Conservation (phyloP, 2,888 invertebrate genomes). For the Notodonta ziczac region DNA sequence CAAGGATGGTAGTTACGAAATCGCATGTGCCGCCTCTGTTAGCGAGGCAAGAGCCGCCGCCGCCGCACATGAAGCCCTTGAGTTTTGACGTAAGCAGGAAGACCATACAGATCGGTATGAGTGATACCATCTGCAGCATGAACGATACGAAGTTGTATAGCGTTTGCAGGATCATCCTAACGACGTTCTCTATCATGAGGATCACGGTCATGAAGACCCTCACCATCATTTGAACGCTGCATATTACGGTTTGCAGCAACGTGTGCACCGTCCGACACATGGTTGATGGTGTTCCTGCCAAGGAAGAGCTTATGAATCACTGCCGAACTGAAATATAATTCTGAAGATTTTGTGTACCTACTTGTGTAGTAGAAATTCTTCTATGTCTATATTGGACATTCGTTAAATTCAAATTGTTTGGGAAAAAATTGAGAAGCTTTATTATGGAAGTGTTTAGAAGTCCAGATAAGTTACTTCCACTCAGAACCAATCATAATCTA, state of each 20-base stretch:
- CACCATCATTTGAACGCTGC: slow-evolving; percentile 69
- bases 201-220: slow-evolving; percentile 72
- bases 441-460: too few species aligned
- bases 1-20: slow-evolving; percentile 64
- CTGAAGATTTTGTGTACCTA: too few species aligned
- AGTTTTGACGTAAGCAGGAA: slow-evolving; percentile 64
- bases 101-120: slow-evolving; percentile 69
- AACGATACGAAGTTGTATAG: slow-evolving; percentile 73
- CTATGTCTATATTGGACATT: too few species aligned
- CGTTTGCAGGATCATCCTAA: slow-evolving; percentile 70
- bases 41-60: slow-evolving; percentile 65
- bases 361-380: too few species aligned
- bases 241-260: slow-evolving; percentile 59
- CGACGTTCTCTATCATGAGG: slow-evolving; percentile 71
- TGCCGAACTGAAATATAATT: too few species aligned
- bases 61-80: slow-evolving; percentile 70
- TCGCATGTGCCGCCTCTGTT: slow-evolving; percentile 67
- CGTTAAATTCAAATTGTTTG: too few species aligned
- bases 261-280: slow-evolving; percentile 74
- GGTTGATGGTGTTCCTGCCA: slow-evolving; percentile 42
- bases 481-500: too few species aligned
- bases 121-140: slow-evolving; percentile 65
- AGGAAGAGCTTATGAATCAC: background rate
- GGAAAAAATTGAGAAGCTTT: too few species aligned
- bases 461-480: too few species aligned